Conservation (phyloP, 2,797 vertebrate species). For the Xiphophorus birchmanni region DNA sequence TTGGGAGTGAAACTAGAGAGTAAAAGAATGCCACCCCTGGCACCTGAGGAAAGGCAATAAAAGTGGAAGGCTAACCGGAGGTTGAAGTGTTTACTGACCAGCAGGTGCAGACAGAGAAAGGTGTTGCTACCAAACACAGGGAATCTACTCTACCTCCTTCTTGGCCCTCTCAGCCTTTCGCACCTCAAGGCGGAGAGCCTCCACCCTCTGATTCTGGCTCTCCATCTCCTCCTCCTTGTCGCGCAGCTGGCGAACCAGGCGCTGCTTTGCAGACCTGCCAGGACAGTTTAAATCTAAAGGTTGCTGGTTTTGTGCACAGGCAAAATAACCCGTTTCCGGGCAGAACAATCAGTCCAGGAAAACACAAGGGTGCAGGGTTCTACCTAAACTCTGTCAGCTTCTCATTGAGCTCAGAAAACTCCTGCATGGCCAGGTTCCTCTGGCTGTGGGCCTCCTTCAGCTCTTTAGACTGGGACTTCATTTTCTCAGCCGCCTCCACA, state of each 20-base stretch:
- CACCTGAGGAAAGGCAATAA: background rate
- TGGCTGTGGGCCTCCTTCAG: conserved; percentile 98
- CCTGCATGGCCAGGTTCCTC: conserved; percentile 95
- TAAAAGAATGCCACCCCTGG: background rate
- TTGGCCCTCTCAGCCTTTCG: conserved; percentile 94
- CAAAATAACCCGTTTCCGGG: background rate
- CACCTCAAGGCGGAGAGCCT: conserved; percentile 93
- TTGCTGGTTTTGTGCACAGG: background rate
- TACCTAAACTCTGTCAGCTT: conserved; percentile 93
- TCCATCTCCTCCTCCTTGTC: conserved; percentile 99
- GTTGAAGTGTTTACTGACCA: conserved; percentile 28
- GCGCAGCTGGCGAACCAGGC: conserved; percentile 91
- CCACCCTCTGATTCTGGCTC: conserved; percentile 90
- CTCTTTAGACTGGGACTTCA: conserved; percentile 92
- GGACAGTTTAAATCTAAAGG: background rate
- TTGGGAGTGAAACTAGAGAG: background rate
- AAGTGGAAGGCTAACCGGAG: conserved; percentile 4
- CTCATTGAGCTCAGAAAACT: conserved; percentile 97
- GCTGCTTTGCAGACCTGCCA: conserved; percentile 86
- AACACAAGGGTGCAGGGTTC: conserved; percentile 40
- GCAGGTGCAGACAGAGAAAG: conserved; percentile 18
- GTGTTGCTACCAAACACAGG: conserved; percentile 63
- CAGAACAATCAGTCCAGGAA: background rate
- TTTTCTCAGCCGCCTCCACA: conserved; percentile 69
- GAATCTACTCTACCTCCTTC: conserved; percentile 92